These are phyloP conservation scores for Phylloscopus collybita DNA, from an alignment of 2,797 vertebrate genomes.

Conservation along the genomic window DNA sequence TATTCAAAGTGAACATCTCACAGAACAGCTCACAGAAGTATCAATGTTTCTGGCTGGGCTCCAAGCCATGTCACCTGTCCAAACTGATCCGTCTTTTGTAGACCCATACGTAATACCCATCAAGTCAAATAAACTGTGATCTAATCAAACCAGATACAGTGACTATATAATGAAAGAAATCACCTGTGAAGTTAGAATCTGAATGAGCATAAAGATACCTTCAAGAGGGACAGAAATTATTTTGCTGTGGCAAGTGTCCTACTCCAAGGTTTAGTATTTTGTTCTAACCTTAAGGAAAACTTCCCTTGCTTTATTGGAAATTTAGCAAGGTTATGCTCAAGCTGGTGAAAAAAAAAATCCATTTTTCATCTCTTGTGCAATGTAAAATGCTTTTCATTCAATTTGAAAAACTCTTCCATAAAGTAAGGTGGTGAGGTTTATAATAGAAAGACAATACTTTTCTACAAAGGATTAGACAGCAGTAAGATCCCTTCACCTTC, in stretches of 20 bases:
- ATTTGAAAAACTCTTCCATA: not conserved
- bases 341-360: not conserved
- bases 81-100: conserved; percentile 26
- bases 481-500: not conserved
- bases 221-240: not conserved
- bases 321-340: not conserved
- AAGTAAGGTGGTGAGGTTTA: not conserved
- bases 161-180: conserved; percentile 8
- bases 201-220: not conserved
- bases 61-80: conserved; percentile 31
- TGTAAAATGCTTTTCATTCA: not conserved
- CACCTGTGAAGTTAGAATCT: not conserved
- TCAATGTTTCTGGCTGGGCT: not conserved
- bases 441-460: not conserved
- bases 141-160: conserved; percentile 18
- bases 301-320: not conserved
- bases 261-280: not conserved
- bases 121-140: conserved; percentile 42
- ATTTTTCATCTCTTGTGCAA: not conserved
- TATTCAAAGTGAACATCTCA: not conserved
- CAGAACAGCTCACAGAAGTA: not conserved
- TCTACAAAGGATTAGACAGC: not conserved
- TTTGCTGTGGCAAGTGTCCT: not conserved
- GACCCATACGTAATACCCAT: not conserved
- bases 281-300: not conserved